A percentile compares a stretch with the other conserved stretches of the same genome.
phyloP scores from a whole-genome alignment of 2,113 vertebrate genomes.

The Clinocottus analis region DNA sequence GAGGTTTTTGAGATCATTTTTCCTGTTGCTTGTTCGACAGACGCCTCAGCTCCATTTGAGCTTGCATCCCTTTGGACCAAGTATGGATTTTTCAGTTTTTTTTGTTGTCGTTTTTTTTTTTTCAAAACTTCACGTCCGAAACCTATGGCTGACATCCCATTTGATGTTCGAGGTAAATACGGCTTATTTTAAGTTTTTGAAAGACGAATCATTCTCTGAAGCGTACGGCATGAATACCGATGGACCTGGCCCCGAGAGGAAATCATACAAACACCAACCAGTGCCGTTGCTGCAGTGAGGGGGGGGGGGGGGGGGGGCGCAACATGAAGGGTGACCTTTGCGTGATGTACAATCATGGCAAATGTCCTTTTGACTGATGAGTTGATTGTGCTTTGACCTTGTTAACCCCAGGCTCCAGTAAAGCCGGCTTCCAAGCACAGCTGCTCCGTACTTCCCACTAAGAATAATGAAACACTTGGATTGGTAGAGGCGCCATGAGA shows the following conservation, averaged over 20 bases:
- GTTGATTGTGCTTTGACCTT: slow-evolving; percentile 57
- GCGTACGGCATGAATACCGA: neutral
- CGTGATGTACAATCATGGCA: slow-evolving; percentile 26
- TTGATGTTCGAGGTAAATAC: slow-evolving; percentile 1
- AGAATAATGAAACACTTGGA: slow-evolving; percentile 71
- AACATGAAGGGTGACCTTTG: slow-evolving; percentile 14
- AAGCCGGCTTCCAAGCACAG: slow-evolving; percentile 41
- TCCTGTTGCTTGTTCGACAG: neutral
- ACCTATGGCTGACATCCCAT: neutral
- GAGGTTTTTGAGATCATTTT: neutral
- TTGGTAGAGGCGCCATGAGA: slow-evolving; percentile 47
- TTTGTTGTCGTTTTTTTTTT: too few species aligned
- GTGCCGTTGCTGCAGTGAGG: neutral
- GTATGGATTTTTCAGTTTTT: neutral
- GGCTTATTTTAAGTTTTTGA: slow-evolving; percentile 6
- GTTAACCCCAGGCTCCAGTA: slow-evolving; percentile 54
- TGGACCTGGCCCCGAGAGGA: neutral
- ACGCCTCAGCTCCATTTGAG: neutral
- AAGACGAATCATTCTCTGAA: neutral
- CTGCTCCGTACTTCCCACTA: slow-evolving; percentile 59
- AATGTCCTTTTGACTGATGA: slow-evolving; percentile 48
- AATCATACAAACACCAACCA: neutral
- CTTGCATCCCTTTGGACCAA: neutral
- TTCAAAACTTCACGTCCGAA: neutral
- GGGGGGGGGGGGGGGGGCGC: too few species aligned